phyloP scores from a whole-genome alignment of 2,888 invertebrate species.

The Rhingia campestris region DNA sequence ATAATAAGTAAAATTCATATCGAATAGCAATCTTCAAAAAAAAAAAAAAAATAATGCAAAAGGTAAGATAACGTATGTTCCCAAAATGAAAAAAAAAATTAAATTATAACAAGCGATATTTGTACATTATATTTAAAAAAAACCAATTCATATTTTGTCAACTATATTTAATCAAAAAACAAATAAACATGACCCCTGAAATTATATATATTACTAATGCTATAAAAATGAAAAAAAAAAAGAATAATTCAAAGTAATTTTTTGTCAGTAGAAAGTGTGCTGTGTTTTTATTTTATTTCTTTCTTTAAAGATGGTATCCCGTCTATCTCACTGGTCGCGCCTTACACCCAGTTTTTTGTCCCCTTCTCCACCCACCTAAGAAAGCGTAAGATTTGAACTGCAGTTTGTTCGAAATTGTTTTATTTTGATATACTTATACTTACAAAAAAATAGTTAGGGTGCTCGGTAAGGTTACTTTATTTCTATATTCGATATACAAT shows the following conservation, averaged over 20 bases:
- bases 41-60: constrained; percentile 4
- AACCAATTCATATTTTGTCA: constrained; percentile 36
- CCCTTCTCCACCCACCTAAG: constrained; percentile 3
- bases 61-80: constrained; percentile 56
- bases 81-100: constrained; percentile 9
- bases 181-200: constrained; percentile 24
- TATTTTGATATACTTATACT: background rate
- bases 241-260: constrained; percentile 35
- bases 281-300: constrained; percentile 61
- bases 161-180: constrained; percentile 31
- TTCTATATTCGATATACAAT: constrained; percentile 12
- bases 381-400: constrained; percentile 39
- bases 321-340: constrained; percentile 38
- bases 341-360: constrained; percentile 29
- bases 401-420: constrained; percentile 17
- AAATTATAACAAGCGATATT: constrained; percentile 32
- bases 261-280: constrained; percentile 19
- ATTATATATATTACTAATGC: constrained; percentile 28
- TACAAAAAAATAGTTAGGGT: constrained; percentile 35
- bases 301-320: constrained; percentile 64
- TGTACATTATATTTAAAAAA: constrained; percentile 44
- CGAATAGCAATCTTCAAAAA: constrained; percentile 24
- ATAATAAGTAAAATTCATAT: background rate
- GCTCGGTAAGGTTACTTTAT: constrained; percentile 56
- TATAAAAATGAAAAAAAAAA: constrained; percentile 29